Evolutionary conservation across 2,797 vertebrate genomes (phyloP).

Genomic region (Sebastes wilsoni): DNA sequence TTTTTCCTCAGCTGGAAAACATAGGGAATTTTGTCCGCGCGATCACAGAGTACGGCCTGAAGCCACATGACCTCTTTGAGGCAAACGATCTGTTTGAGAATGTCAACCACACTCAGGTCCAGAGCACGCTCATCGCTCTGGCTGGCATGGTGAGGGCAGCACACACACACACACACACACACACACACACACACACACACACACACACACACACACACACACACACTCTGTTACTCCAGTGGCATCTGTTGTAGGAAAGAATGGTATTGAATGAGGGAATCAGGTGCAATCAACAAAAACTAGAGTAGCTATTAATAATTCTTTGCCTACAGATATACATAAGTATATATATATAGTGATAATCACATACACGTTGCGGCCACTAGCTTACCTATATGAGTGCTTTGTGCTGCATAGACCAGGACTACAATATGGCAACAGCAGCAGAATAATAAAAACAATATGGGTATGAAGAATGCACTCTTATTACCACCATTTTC

Average conservation of each 20-base stretch:
- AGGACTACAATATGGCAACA: neutral
- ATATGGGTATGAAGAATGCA: neutral
- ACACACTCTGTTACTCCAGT: too few species aligned
- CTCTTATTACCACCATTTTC: slow-evolving; percentile 12
- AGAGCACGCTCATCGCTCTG: slow-evolving; percentile 90
- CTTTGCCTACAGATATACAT: neutral
- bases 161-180: neutral
- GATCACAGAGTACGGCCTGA: slow-evolving; percentile 92
- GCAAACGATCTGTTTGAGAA: slow-evolving; percentile 98
- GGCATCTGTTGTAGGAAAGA: neutral
- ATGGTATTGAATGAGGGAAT: neutral
- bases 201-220: neutral
- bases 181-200: neutral
- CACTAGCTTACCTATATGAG: neutral
- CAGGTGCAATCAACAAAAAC: neutral
- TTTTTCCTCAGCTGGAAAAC: slow-evolving; percentile 89
- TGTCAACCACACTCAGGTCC: slow-evolving; percentile 94
- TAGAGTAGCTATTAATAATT: neutral
- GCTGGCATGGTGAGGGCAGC: slow-evolving; percentile 90
- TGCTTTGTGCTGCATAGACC: neutral
- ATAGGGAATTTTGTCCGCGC: slow-evolving; percentile 93
- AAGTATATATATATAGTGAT: neutral
- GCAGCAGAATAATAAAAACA: slow-evolving; percentile 23
- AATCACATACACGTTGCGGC: neutral
- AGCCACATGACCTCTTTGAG: slow-evolving; percentile 92